A percentile compares a stretch with the other conserved stretches of the same genome.
phyloP scores from a whole-genome alignment of 1,140 invertebrate genomes.

The Phortica variegata region DNA sequence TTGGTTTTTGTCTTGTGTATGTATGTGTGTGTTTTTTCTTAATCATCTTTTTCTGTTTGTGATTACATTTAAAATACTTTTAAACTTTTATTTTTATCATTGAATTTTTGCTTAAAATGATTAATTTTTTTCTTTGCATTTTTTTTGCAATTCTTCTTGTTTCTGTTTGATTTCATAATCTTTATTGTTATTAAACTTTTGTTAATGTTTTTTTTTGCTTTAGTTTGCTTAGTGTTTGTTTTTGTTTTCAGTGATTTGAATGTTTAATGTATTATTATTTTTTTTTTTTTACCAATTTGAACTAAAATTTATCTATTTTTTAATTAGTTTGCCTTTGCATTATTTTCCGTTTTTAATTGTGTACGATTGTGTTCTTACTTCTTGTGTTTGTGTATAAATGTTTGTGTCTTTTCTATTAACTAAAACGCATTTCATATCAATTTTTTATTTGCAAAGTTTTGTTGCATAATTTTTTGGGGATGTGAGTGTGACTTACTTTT shows the following conservation, averaged over 20 bases:
- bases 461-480: conserved; percentile 13
- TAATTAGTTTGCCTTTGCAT: conserved; percentile 22
- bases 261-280: conserved; percentile 25
- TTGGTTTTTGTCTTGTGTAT: conserved; percentile 3
- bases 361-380: conserved; percentile 19
- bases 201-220: conserved; percentile 15
- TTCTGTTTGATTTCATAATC: conserved; percentile 11
- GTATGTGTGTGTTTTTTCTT: neutral
- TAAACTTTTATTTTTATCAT: too few relatives aligned
- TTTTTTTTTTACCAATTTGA: conserved; percentile 35
- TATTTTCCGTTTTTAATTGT: conserved; percentile 18
- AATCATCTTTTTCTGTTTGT: too few relatives aligned
- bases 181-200: conserved; percentile 42
- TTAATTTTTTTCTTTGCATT: conserved; percentile 13
- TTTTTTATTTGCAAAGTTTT: conserved; percentile 12
- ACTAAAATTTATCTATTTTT: too few relatives aligned
- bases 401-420: conserved; percentile 28
- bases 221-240: conserved; percentile 22
- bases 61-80: too few relatives aligned
- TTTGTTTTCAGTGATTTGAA: conserved; percentile 15
- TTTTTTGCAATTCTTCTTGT: neutral
- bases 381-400: conserved; percentile 33
- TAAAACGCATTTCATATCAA: neutral
- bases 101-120: too few relatives aligned
- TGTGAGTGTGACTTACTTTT: conserved; percentile 23